Evolutionary conservation across 1,140 invertebrate species (phyloP).

Genomic region (Drosophila sp.): DNA sequence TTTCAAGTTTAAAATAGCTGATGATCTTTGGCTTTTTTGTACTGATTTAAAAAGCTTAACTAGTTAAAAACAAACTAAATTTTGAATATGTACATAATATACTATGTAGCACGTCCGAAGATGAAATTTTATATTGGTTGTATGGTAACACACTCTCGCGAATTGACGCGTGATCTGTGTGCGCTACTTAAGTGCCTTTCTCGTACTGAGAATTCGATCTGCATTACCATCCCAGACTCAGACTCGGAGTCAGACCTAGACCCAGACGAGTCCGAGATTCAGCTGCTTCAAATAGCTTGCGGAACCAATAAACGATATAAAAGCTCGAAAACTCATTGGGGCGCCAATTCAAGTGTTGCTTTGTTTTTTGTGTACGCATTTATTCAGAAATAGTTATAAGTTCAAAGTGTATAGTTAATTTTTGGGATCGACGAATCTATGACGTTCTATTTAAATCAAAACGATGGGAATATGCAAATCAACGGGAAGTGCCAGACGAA

Average conservation of each 20-base stretch:
- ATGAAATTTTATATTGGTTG: background rate
- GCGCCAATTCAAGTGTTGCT: constrained; percentile 37
- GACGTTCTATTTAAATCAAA: constrained; percentile 57
- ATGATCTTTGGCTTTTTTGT: no score
- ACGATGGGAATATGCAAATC: constrained; percentile 21
- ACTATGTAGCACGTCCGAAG: background rate
- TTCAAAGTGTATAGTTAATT: constrained; percentile 73
- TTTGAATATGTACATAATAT: background rate
- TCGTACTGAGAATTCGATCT: constrained; percentile 69
- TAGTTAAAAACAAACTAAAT: background rate
- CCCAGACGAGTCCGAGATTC: constrained; percentile 14
- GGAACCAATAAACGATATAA: constrained; percentile 43
- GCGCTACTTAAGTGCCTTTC: constrained; percentile 62
- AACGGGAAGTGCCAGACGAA: background rate
- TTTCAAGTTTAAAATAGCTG: background rate
- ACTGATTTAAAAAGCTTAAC: no score
- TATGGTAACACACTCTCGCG: background rate
- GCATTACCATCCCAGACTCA: constrained; percentile 19
- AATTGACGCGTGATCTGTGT: constrained; percentile 50
- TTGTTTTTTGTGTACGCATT: no score
- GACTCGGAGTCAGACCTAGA: no score
- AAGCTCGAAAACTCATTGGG: constrained; percentile 53
- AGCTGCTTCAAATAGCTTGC: constrained; percentile 14
- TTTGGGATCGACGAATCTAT: constrained; percentile 50
- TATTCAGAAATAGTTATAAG: constrained; percentile 32